Base-by-base conservation (phyloP, 2,797 vertebrate genomes). In the Ctenopoma multispine region DNA sequence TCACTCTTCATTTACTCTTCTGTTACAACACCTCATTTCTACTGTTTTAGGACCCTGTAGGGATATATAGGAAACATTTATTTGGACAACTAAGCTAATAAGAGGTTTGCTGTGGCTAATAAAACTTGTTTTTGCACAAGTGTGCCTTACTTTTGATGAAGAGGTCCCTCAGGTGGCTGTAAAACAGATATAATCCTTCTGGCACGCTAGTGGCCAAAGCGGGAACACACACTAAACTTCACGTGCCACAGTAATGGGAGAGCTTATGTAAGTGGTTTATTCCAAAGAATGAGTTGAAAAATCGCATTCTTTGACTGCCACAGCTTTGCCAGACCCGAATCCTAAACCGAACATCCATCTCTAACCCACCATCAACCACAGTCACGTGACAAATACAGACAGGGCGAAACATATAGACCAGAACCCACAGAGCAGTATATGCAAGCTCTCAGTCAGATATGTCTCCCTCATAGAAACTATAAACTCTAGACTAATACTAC, bases 291-390 rank as follows among this genome's bases (percentile, higher is more conserved):
- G 41, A 72, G 51, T 55, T 70, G 29, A 7, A 56, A 58, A 66
- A 60, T 44, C 46, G 54, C 27, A 8, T 69, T 80, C 65, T 59
- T 69, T 63, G 69, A 78, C 55, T 66, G 66, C 70, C 72, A 1
- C 63, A 64, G 55, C 49, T 55, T 43, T 44, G 75, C 77, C 82
- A 82, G 67, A 83, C 44, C 55, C 29, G 62, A 63, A 38, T 64
- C 63, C 46, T 27, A 80, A 82, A 64, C 73, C 75, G 70, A 79
- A 81, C 74, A 83, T 81, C 60, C 69, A 72, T 81, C 76, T 76
- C 47, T 23, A 59, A 58, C 24, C 77, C 49, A 10, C 74, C 14
- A 24, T 64, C 68, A 8, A 79, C 86, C 69, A 38, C 77, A 72
- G 47, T 46, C 43, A n/a, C 7, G 7, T 43, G 41, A 43, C 41